A percentile compares a stretch with the other conserved stretches of the same genome.
Conservation (phyloP, 1,140 invertebrate genomes). For the Octopus sinensis region DNA sequence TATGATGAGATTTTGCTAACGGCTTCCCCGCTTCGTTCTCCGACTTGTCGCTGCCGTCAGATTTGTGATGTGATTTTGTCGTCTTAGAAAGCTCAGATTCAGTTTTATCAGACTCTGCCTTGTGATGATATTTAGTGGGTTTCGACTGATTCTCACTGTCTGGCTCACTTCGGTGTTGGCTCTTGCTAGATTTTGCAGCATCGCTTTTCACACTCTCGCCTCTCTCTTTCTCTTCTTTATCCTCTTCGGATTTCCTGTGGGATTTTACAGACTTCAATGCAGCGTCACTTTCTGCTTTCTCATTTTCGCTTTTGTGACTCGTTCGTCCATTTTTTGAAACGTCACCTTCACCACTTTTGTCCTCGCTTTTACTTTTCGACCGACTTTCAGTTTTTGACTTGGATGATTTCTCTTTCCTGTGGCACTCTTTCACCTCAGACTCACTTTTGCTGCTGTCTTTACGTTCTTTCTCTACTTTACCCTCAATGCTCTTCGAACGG, state of each 20-base stretch:
- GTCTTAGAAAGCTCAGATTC: not conserved
- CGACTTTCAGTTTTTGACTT: not conserved
- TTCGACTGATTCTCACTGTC: not conserved
- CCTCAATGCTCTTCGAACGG: not conserved
- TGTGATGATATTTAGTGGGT: not conserved
- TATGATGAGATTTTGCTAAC: not conserved
- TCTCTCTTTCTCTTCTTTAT: not conserved
- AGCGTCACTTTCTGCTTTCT: not conserved
- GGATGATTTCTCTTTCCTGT: conserved; percentile 3
- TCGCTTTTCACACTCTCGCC: not conserved
- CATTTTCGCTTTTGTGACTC: not conserved
- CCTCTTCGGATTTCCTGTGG: not conserved
- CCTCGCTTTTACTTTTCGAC: not conserved
- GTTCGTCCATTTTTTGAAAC: not conserved
- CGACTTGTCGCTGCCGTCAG: not conserved
- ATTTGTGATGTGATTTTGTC: not conserved
- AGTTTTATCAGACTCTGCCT: not conserved
- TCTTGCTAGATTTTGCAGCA: not conserved
- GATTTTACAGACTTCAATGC: not conserved
- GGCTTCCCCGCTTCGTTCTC: not conserved
- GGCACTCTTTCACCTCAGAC: not conserved
- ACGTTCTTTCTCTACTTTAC: not conserved
- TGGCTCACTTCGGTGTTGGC: not conserved
- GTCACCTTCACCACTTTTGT: not conserved
- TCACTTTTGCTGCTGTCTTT: not conserved